phyloP scores from a whole-genome alignment of 2,888 invertebrate genomes.

The Caenorhabditis uteleia region DNA sequence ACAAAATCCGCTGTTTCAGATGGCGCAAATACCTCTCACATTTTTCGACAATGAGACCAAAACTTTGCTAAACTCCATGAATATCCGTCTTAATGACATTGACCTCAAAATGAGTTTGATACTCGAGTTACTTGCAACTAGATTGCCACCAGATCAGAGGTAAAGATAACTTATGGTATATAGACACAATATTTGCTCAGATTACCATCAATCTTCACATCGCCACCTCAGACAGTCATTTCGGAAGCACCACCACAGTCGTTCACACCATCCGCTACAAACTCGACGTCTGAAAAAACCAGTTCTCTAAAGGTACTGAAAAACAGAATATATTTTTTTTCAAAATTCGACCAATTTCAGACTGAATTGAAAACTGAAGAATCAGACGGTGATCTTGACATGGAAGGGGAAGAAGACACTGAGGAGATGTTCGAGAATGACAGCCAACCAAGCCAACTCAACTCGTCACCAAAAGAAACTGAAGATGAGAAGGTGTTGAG shows the following conservation, averaged over 20 bases:
- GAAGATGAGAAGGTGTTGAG: constrained; percentile 45
- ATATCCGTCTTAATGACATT: constrained; percentile 63
- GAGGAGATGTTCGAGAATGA: constrained; percentile 46
- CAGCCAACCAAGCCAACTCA: constrained; percentile 37
- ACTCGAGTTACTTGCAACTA: constrained; percentile 56
- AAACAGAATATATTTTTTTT: neutral
- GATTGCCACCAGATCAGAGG: constrained; percentile 56
- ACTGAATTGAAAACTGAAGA: constrained; percentile 54
- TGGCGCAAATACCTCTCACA: constrained; percentile 49
- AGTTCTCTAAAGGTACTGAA: constrained; percentile 38
- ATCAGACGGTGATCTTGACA: constrained; percentile 53
- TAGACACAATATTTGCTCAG: constrained; percentile 3
- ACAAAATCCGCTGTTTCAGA: too few species aligned
- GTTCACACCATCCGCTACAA: constrained; percentile 38
- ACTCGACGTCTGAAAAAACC: constrained; percentile 44
- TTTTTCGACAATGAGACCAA: constrained; percentile 63
- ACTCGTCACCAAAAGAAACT: constrained; percentile 38
- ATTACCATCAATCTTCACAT: constrained; percentile 46
- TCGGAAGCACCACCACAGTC: constrained; percentile 46
- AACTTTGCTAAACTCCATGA: constrained; percentile 58
- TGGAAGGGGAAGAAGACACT: constrained; percentile 51
- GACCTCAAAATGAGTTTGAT: constrained; percentile 64
- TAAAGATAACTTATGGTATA: constrained; percentile 4
- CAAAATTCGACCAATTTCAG: constrained; percentile 12
- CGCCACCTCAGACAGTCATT: constrained; percentile 50